Evolutionary conservation across 2,797 vertebrate genomes (phyloP).

Genomic region (Sebastes kiyomatsui): DNA sequence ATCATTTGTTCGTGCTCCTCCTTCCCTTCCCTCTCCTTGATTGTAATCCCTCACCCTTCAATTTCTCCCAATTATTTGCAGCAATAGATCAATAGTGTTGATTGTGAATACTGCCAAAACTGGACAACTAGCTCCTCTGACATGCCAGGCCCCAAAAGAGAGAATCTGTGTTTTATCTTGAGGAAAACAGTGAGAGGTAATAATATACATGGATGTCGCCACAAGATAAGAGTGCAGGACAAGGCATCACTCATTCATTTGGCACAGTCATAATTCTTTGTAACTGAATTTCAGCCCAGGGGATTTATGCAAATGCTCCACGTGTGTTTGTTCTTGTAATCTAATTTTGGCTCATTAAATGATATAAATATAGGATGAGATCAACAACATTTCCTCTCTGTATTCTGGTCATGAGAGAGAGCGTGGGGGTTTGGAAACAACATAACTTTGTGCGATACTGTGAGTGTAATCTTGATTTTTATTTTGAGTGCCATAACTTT

Average conservation of each 20-base stretch:
- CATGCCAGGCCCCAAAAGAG: neutral
- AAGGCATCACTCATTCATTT: conserved; percentile 43
- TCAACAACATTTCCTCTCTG: conserved; percentile 12
- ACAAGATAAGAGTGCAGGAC: neutral
- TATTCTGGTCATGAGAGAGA: conserved; percentile 2
- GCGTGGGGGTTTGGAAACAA: neutral
- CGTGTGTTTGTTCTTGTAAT: conserved; percentile 60
- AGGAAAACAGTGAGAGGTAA: neutral
- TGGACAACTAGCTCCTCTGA: neutral
- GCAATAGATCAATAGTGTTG: conserved; percentile 31
- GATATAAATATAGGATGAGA: conserved; percentile 48
- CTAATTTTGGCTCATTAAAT: conserved; percentile 56
- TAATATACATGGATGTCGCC: neutral
- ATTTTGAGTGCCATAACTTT: neutral
- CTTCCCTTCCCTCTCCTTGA: conserved; percentile 12
- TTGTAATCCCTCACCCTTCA: conserved; percentile 16
- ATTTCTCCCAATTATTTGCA: conserved; percentile 16
- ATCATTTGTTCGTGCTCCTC: conserved; percentile 10
- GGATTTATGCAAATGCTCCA: conserved; percentile 66
- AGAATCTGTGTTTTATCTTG: neutral
- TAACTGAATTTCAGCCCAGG: conserved; percentile 57
- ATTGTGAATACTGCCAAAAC: conserved; percentile 14
- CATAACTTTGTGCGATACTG: neutral
- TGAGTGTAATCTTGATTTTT: conserved; percentile 17
- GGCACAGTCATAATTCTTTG: conserved; percentile 45